Evolutionary conservation across 1,140 invertebrate genomes (phyloP), one percentile per base, ranked within the genome.

Genomic region (Euwallacea similis): DNA sequence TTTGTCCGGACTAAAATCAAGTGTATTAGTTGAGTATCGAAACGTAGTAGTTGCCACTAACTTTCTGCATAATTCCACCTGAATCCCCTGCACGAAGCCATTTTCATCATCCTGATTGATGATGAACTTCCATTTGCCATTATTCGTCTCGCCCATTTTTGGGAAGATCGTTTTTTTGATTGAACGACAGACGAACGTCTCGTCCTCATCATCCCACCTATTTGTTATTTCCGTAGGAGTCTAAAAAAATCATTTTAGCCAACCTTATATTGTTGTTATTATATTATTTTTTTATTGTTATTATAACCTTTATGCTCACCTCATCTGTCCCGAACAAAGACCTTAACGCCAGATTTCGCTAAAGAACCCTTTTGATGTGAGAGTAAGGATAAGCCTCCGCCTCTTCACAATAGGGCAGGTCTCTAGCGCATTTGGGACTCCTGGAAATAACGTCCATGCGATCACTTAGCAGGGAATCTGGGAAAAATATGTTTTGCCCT

Each of bases 11-110:
- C 72, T 73, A 33, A 44, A 61, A 73, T 44, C 33, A 60, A 67
- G 42, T 58, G 10, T 13, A 56, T 56, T 13, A 33, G 60, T 42
- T 21, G 42, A 42, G 42, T 46, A 33, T 54, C 54, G n/a, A 10
- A 59, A 13, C 7, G 21, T 68, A 44, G 7, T 68, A 7, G n/a
- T 59, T 42, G 42, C 15, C 7, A 70, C 84, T 83, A 79, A 87
- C 86, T 74, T 69, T 53, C 33, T 62, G 77, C 87, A 88, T 33
- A 79, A 82, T 78, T 88, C 87, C 0, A 87, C 79, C 44, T 82
- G 79, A 21, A 88, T 81, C 3, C 84, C 83, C 73, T 88, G 87
- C 0, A 79, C n/a, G n/a, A n/a, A n/a, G n/a, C n/a, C n/a, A n/a
- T n/a, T n/a, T n/a, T n/a, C n/a, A n/a, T n/a, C n/a, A n/a, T n/a